Base-by-base conservation (phyloP, 1,140 invertebrate species). In the Neoseiulus cucumeris region DNA sequence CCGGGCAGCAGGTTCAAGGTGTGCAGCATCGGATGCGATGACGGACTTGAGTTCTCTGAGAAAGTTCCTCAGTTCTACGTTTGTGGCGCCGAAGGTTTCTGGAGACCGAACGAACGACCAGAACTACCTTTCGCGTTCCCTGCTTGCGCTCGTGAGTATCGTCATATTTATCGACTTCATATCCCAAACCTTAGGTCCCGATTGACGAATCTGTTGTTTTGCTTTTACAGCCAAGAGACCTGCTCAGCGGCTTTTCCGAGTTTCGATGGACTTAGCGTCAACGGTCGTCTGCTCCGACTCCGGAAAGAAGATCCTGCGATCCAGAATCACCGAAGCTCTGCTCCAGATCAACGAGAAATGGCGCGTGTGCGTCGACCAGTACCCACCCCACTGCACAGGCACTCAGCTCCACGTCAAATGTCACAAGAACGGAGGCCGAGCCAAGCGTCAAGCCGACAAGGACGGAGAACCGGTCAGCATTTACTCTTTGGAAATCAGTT, bases 51-150 rank as follows among this genome's bases (percentile, higher is more conserved):
- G 69, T 96, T 96, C 77, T 91, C 90, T 0, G 86, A 91, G 74
- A 81, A 82, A 51, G 86, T 94, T 39, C 89, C 91, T 0, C 87
- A 89, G 70, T 96, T 95, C 78, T 96, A 94, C 72, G 92, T 91
- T 6, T 96, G 92, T 74, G 91, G 90, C 17, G 89, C 88, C 65
- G 91, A 96, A 82, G 91, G 91, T 42, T 91, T 91, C 75, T 96
- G 91, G 91, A 80, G 89, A 69, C 92, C 92, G 25, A 90, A 87
- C 1, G 79, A 76, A 25, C 82, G 89, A 72, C 87, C 89, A 9
- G 80, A 77, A 30, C 77, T 86, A 68, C 87, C 87, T 14, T 75
- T 92, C 67, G 78, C 91, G 1, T 94, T 92, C 74, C 90, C 91
- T 42, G 87, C 89, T 70, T 94, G 90, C 74, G 89, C 89, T 71